A percentile compares a stretch with the other conserved stretches of the same genome.
phyloP scores from a whole-genome alignment of 2,888 invertebrate species.

The Zygogramma bicolorata region DNA sequence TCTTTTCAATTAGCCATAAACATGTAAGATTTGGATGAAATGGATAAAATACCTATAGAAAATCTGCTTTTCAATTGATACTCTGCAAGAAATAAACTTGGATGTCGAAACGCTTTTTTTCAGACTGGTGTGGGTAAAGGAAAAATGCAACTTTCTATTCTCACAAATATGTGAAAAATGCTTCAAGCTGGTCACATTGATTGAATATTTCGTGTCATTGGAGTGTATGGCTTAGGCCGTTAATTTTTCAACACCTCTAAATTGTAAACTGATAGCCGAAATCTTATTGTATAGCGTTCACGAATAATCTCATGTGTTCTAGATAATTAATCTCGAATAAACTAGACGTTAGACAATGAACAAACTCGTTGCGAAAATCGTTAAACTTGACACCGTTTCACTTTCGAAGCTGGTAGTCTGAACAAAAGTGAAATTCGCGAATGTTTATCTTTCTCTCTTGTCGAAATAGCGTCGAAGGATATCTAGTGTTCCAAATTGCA shows the following conservation, averaged over 20 bases:
- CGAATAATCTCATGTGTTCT: neutral
- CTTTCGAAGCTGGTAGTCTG: neutral
- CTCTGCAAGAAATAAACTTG: too few species aligned
- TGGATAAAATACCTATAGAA: too few species aligned
- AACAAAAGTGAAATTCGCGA: conserved; percentile 4
- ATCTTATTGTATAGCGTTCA: neutral
- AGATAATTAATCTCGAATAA: conserved; percentile 14
- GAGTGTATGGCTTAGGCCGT: too few species aligned
- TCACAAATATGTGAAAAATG: too few species aligned
- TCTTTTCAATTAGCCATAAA: too few species aligned
- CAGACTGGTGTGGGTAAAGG: too few species aligned
- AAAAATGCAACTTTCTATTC: too few species aligned
- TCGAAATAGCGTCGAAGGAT: conserved; percentile 6
- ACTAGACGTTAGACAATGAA: neutral
- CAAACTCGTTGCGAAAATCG: conserved; percentile 5
- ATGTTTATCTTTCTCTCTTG: neutral
- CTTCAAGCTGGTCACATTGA: too few species aligned
- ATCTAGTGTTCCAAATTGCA: conserved; percentile 8
- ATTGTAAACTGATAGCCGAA: neutral
- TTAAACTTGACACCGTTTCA: conserved; percentile 22
- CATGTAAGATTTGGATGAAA: too few species aligned
- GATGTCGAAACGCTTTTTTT: too few species aligned
- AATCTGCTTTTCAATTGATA: too few species aligned
- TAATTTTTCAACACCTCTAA: neutral
- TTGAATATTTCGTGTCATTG: too few species aligned